phyloP scores from a whole-genome alignment of 2,888 invertebrate genomes.

The Nematopogon swammerdamellus region DNA sequence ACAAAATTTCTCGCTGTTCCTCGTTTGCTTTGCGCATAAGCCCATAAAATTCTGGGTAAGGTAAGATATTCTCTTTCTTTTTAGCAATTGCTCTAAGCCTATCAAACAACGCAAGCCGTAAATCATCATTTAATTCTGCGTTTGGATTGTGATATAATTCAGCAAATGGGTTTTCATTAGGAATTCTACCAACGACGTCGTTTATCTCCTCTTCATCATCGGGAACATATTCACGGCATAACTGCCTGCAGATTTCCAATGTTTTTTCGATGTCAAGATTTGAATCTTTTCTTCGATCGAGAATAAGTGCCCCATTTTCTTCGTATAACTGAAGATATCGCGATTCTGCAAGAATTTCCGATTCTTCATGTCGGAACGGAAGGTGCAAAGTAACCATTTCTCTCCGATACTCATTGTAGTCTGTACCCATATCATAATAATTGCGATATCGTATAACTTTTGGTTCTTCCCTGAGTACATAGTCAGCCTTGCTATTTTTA shows the following conservation, averaged over 20 bases:
- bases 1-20: slow-evolving; percentile 6
- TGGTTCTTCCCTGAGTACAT: slow-evolving; percentile 14
- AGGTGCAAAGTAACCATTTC: slow-evolving; percentile 24
- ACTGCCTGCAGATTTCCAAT: slow-evolving; percentile 12
- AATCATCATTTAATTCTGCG: slow-evolving; percentile 2
- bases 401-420: slow-evolving; percentile 21
- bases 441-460: slow-evolving; percentile 23
- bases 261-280: slow-evolving; percentile 21
- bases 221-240: slow-evolving; percentile 8
- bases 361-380: slow-evolving; percentile 24
- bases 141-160: slow-evolving; percentile 2
- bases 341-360: slow-evolving; percentile 21
- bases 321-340: slow-evolving; percentile 21
- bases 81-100: background rate
- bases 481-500: slow-evolving; percentile 11
- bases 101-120: slow-evolving; percentile 1
- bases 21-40: slow-evolving; percentile 8
- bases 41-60: slow-evolving; percentile 2
- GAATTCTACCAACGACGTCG: slow-evolving; percentile 1
- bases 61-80: background rate
- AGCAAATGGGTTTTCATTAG: slow-evolving; percentile 2
- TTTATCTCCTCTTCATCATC: slow-evolving; percentile 2
- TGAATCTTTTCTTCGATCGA: slow-evolving; percentile 17
- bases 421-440: slow-evolving; percentile 21
- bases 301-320: slow-evolving; percentile 18